These are phyloP conservation scores for Neolamprologus fasciatus DNA, from an alignment of 2,113 vertebrate genomes.

Conservation along the genomic window DNA sequence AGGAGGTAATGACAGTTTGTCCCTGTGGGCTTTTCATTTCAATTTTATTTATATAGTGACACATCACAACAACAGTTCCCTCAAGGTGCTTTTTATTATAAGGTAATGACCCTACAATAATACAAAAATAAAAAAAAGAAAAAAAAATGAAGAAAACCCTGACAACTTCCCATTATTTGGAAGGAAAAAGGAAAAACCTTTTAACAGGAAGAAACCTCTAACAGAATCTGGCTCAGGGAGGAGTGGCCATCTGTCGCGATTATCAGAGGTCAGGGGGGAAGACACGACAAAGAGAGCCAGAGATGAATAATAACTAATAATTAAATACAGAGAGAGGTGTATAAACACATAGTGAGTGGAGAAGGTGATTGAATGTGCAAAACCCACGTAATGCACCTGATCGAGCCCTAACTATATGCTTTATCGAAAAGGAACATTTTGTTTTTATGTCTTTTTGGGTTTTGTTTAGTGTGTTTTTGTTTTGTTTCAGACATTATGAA, in stretches of 20 bases:
- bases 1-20: background rate
- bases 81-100: background rate
- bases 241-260: fast-evolving
- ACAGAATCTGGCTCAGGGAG: background rate
- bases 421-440: background rate
- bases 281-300: background rate
- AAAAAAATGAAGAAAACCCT: background rate
- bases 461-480: background rate
- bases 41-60: background rate
- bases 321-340: background rate
- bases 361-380: background rate
- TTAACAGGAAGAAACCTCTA: background rate
- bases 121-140: fast-evolving
- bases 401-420: background rate
- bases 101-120: background rate
- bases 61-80: background rate
- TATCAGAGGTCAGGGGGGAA: background rate
- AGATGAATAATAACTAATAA: background rate
- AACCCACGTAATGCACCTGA: background rate
- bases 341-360: background rate
- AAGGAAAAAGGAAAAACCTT: background rate
- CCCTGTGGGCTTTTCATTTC: background rate
- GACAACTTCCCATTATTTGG: background rate
- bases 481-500: conserved; percentile 10
- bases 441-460: background rate